Percentiles rank a stretch among this genome's conserved stretches.
Evolutionary conservation across 2,888 invertebrate genomes (phyloP).

Genomic region (Drosophila atripex): DNA sequence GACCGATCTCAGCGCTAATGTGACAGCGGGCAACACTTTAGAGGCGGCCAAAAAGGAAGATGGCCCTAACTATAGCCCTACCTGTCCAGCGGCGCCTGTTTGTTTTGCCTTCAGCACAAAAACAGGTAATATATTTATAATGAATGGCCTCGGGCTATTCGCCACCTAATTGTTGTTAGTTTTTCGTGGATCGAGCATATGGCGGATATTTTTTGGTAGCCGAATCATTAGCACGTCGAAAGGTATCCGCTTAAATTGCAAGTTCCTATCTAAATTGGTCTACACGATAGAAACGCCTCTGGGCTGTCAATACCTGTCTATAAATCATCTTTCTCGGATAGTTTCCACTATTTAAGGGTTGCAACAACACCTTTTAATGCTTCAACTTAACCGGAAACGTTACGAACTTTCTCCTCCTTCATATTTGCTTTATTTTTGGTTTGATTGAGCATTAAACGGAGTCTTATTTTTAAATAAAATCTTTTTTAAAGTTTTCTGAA

Average conservation of each 20-base stretch:
- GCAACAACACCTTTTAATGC: slow-evolving; percentile 6
- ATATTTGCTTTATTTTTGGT: background rate
- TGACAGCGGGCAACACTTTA: slow-evolving; percentile 76
- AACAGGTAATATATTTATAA: slow-evolving; percentile 73
- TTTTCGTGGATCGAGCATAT: slow-evolving; percentile 56
- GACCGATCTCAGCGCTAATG: slow-evolving; percentile 56
- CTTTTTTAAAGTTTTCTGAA: no score
- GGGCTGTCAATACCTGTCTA: slow-evolving; percentile 35
- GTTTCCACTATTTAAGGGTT: slow-evolving; percentile 23
- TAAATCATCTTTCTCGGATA: slow-evolving; percentile 53
- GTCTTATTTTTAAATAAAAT: no score
- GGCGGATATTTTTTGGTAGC: slow-evolving; percentile 40
- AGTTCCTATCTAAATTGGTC: slow-evolving; percentile 33
- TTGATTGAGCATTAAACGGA: no score
- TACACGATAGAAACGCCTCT: slow-evolving; percentile 17
- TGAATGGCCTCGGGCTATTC: slow-evolving; percentile 63
- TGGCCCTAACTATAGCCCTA: slow-evolving; percentile 47
- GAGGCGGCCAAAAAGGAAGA: slow-evolving; percentile 24
- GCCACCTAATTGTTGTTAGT: slow-evolving; percentile 67
- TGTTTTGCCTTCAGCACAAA: slow-evolving; percentile 66
- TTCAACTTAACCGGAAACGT: slow-evolving; percentile 8
- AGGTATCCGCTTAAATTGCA: slow-evolving; percentile 53
- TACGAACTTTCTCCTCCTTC: background rate
- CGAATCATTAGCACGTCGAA: slow-evolving; percentile 52
- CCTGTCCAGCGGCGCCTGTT: slow-evolving; percentile 68